Evolutionary conservation across 2,113 vertebrate species (phyloP), one percentile per base, ranked within the genome.

Genomic region (Riparia riparia): DNA sequence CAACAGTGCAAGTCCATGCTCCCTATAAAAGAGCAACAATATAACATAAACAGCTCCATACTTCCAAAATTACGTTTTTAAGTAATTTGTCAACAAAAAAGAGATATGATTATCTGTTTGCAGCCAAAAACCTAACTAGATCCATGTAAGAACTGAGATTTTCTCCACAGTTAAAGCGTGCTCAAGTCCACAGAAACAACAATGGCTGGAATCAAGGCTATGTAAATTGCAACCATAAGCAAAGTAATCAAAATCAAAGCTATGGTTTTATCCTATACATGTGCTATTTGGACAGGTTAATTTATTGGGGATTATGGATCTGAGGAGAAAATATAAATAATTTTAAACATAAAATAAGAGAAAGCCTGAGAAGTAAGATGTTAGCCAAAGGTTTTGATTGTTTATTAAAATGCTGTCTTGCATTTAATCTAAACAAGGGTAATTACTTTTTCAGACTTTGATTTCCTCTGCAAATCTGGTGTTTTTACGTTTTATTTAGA

Each of bases 371-470:
- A 91, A 88, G 63, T 39, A 77, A 41, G 7, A 63, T 14, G 13
- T 50, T 76, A 77, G 57, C 61, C 65, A 76, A 69, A 80, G 32
- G 34, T 58, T 94, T 80, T 88, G 24, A 32, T 80, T 96, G 42
- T 69, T 77, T 95, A 42, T 87, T 73, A 70, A 93, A 93, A 71
- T 85, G 14, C 41, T 86, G 16, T 34, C 37, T 82, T 65, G 32
- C 47, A 50, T 69, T 95, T 94, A 85, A 82, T 65, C 66, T 85
- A 63, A 93, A 82, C 54, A 96, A 87, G 8, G 7, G 10, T 70
- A 90, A 95, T 89, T 86, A 64, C 63, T 78, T 90, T 82, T 88
- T 93, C 84, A 83, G 94, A 91, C 76, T 77, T 85, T 57, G 49
- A 69, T 86, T 96, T 95, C 82, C 93, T 92, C 72, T 93, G 28